A percentile compares a stretch with the other conserved stretches of the same genome.
Evolutionary conservation across 92 coral and sea anemone species (phyloP).

Genomic region (Porites divaricata): DNA sequence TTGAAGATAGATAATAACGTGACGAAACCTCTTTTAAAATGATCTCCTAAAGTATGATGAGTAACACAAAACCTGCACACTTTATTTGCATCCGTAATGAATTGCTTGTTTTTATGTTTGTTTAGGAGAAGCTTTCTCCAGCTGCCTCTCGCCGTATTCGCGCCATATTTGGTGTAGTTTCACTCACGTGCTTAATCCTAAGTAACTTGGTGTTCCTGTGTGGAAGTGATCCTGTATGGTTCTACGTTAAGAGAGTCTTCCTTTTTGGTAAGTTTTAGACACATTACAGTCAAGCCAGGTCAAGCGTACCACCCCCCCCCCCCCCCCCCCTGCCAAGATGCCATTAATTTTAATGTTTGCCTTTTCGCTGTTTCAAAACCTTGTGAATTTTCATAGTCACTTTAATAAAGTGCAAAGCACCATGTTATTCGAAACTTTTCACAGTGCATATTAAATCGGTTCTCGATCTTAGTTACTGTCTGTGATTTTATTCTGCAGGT

Average conservation of each 20-base stretch:
- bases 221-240: slow-evolving; percentile 74
- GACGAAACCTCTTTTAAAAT: neutral
- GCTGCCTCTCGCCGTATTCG: slow-evolving; percentile 87
- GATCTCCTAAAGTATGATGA: neutral
- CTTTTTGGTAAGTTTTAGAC: slow-evolving; percentile 54
- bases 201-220: slow-evolving; percentile 93
- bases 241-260: slow-evolving; percentile 72
- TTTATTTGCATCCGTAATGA: slow-evolving; percentile 5
- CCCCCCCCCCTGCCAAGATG: too few species aligned
- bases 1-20: too few species aligned
- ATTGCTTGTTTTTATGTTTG: slow-evolving; percentile 7
- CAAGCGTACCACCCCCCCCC: too few species aligned
- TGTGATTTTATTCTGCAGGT: slow-evolving; percentile 30
- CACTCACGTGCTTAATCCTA: slow-evolving; percentile 69
- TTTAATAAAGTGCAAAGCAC: neutral
- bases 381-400: neutral
- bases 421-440: neutral
- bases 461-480: neutral
- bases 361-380: too few species aligned
- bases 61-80: neutral
- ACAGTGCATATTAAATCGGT: neutral
- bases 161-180: slow-evolving; percentile 74
- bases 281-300: too few species aligned
- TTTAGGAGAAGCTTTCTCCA: slow-evolving; percentile 74
- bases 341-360: too few species aligned